Evolutionary conservation across 1,140 invertebrate genomes (phyloP), one percentile per base, ranked within the genome.

Genomic region (Lerema accius): DNA sequence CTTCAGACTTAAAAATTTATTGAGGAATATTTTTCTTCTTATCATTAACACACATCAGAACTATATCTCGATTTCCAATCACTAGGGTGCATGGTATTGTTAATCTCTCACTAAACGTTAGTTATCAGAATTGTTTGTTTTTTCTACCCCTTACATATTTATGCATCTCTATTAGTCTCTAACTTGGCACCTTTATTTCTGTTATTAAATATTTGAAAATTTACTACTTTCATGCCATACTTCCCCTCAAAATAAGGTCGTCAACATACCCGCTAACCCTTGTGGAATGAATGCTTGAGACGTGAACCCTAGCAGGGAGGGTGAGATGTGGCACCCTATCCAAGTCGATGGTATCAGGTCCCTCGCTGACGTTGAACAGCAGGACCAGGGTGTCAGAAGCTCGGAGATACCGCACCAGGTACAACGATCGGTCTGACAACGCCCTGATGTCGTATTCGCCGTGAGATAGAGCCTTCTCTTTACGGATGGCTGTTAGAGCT

Each of bases 381-480:
- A 91, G 61, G 0, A 78, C 77, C 4, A 84, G 68, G 4, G 86
- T 86, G 28, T 90, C 81, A 17, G 76, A 65, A 0, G 76, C 79
- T 0, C 73, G 55, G 1, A 91, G 69, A 45, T 73, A 73, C 6
- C 87, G 53, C 13, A 82, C 75, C 3, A 90, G 43, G 13, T 77
- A 73, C n/a, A 90, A 37, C 0, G 81, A 76, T 1, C 66, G 63
- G 46, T 78, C 69, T 9, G 78, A 76, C 0, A 91, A 56, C 0
- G 89, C 82, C 55, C 80, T 65, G 1, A 91, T 76, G n/a, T 77
- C 67, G 65, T 82, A 84, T 13, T 82, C 78, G 0, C 90, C 90
- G 15, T 91, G 78, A 9, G 82, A 83, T 0, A 91, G 55, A 0
- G 84, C 71, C 16, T 70, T 67, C 43, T 80, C 67, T 40, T 80